Evolutionary conservation across 2,113 vertebrate species (phyloP), one percentile per base, ranked within the genome.

Genomic region (Aptenodytes patagonicus): DNA sequence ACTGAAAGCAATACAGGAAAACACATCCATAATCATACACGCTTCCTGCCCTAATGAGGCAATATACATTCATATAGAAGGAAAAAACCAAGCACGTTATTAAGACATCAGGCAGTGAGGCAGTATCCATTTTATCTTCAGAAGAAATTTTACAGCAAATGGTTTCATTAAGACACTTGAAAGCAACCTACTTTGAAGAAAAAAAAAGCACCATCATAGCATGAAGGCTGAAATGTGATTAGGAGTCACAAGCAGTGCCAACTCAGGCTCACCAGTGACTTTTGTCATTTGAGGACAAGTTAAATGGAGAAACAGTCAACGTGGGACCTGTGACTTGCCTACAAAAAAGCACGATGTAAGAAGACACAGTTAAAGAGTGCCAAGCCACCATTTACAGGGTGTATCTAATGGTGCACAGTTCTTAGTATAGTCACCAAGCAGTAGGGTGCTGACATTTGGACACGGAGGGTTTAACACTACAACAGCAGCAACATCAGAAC

Each of bases 151-250:
- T 87, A 94, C 83, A 97, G 93, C 95, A 92, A 91, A 95, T 96
- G 94, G 83, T 92, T 97, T 96, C 94, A 90, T 96, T 96, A 96
- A 97, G 95, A 97, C 96, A 97, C 89, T 97, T 96, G 86, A 96
- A 97, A 97, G 93, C 94, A 93, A 94, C 81, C 78, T 93, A 95
- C 71, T 96, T 94, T 36, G 78, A 95, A 96, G 31, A 24, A 55
- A 42, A 3, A 3, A 94, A 97, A 97, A 95, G 96, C 96, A 98
- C 96, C 97, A 97, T 97, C 96, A 91, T 83, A 88, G 87, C 94
- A 94, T 76, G 71, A 91, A 95, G 93, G 89, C 83, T 83, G 94
- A 95, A 94, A 95, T 90, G 68, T 65, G 71, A 85, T 93, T 92
- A 91, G 90, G 71, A 96, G 82, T 95, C 81, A 93, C 72, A 89